Evolutionary conservation across 2,888 invertebrate genomes (phyloP).

Genomic region (Alviniconcha strummeri): DNA sequence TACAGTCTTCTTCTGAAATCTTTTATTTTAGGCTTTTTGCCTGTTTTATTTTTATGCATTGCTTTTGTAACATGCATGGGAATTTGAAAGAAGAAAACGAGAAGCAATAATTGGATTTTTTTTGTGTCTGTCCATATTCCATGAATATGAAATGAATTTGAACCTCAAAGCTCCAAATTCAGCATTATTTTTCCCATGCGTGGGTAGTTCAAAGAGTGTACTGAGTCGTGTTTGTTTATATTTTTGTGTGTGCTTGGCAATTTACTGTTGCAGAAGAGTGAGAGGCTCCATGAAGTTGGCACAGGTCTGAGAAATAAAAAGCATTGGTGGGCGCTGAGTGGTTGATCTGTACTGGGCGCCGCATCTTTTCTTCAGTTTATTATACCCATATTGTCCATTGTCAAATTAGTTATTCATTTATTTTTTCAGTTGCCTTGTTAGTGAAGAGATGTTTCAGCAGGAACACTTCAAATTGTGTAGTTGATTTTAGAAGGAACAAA

Average conservation of each 20-base stretch:
- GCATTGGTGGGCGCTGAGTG: not conserved
- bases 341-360: not conserved
- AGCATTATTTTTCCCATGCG: not conserved
- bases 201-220: not conserved
- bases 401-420: not conserved
- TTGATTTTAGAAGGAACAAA: too few species aligned
- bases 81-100: not conserved
- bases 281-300: not conserved
- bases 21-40: not conserved
- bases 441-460: not conserved
- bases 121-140: not conserved
- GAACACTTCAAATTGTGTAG: not conserved
- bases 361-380: not conserved
- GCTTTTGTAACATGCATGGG: not conserved
- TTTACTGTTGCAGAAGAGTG: constrained; percentile 23
- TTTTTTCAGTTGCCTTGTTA: not conserved
- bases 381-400: not conserved
- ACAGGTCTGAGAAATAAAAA: not conserved
- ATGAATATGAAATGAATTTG: not conserved
- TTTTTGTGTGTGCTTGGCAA: constrained; percentile 19
- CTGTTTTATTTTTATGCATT: not conserved
- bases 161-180: not conserved
- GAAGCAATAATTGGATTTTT: too few species aligned
- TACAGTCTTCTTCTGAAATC: not conserved
- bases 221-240: not conserved